These are phyloP conservation scores for Dermatophagoides farinae DNA, from an alignment of 1,140 invertebrate genomes.

Conservation along the genomic window DNA sequence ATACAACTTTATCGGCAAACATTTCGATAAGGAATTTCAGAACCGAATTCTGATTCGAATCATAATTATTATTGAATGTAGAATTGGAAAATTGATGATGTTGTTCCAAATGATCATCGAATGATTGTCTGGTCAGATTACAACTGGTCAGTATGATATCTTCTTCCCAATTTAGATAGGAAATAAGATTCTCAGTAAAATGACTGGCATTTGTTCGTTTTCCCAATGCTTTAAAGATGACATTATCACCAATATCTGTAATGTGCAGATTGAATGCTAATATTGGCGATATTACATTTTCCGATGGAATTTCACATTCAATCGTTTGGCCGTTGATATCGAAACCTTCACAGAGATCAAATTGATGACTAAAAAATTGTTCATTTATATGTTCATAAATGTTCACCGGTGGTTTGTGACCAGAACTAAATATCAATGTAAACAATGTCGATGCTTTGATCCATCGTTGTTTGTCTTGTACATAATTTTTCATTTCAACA, in stretches of 20 bases:
- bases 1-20: slow-evolving; percentile 48
- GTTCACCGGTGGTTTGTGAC: slow-evolving; percentile 35
- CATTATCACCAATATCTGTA: slow-evolving; percentile 38
- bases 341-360: slow-evolving; percentile 50
- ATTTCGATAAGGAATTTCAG: slow-evolving; percentile 68
- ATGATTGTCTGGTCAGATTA: neutral
- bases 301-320: slow-evolving; percentile 6
- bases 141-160: slow-evolving; percentile 13
- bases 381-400: slow-evolving; percentile 39
- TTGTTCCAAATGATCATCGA: slow-evolving; percentile 41
- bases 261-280: slow-evolving; percentile 76
- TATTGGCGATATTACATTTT: slow-evolving; percentile 26
- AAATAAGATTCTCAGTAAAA: slow-evolving; percentile 68
- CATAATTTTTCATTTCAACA: slow-evolving; percentile 38
- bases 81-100: neutral
- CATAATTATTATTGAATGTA: slow-evolving; percentile 32
- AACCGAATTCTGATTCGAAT: slow-evolving; percentile 56
- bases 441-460: slow-evolving; percentile 53
- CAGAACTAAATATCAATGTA: slow-evolving; percentile 65
- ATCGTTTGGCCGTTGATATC: slow-evolving; percentile 18
- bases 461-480: slow-evolving; percentile 42
- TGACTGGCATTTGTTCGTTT: slow-evolving; percentile 48
- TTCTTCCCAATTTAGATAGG: slow-evolving; percentile 64
- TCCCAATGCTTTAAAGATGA: slow-evolving; percentile 49
- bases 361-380: slow-evolving; percentile 51